Evolutionary conservation across 2,797 vertebrate species (phyloP).

Genomic region (Labroides dimidiatus): DNA sequence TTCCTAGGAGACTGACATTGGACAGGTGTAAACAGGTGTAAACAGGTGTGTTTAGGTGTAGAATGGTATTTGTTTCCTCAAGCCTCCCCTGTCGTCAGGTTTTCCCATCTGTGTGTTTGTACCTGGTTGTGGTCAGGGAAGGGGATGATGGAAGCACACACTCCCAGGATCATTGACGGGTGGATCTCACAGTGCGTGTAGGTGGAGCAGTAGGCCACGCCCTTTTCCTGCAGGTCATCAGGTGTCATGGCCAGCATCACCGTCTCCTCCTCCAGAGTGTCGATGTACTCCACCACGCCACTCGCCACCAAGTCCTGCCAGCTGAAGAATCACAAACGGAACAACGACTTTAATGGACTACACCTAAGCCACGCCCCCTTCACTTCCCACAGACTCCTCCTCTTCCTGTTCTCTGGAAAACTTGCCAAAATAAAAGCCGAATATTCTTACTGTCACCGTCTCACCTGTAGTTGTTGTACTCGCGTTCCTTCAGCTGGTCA

Average conservation of each 20-base stretch:
- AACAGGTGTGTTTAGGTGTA: no score
- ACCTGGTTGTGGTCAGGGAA: conserved; percentile 99
- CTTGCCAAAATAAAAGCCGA: no score
- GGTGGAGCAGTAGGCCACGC: conserved; percentile 97
- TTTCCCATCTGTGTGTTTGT: background rate
- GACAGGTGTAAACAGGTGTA: no score
- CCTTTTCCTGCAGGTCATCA: conserved; percentile 98
- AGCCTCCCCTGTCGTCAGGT: no score
- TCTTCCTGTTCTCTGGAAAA: no score
- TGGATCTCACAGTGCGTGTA: conserved; percentile 99
- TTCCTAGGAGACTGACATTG: conserved; percentile 95
- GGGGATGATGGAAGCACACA: conserved; percentile 98
- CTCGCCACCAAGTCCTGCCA: conserved; percentile 99
- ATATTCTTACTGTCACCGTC: background rate
- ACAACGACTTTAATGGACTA: background rate
- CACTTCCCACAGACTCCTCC: no score
- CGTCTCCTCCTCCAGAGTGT: conserved; percentile 97
- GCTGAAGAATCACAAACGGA: conserved; percentile 67
- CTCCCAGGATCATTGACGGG: conserved; percentile 98
- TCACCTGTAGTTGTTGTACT: conserved; percentile 98
- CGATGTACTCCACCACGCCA: conserved; percentile 98
- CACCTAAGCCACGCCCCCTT: background rate
- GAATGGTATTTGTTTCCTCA: no score
- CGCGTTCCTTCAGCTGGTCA: conserved; percentile 96
- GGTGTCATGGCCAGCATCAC: conserved; percentile 99